Evolutionary conservation across 2,113 vertebrate genomes (phyloP).

Genomic region (Onychostoma macrolepis): DNA sequence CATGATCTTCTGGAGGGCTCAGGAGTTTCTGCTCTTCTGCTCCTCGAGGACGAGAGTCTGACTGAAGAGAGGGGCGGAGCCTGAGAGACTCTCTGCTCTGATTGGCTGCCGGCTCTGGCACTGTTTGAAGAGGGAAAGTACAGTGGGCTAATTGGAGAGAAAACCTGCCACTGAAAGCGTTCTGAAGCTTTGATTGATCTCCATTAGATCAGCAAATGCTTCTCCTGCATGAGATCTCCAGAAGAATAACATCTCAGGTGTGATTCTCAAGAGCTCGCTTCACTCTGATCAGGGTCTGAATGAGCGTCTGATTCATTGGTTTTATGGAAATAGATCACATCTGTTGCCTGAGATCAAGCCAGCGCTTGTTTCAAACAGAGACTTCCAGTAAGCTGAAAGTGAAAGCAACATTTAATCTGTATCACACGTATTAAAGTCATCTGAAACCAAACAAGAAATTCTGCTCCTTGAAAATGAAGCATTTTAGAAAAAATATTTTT

Average conservation of each 20-base stretch:
- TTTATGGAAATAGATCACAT: background rate
- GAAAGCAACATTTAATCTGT: background rate
- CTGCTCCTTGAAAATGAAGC: background rate
- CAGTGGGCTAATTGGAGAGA: background rate
- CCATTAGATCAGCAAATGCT: background rate
- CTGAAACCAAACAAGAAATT: background rate
- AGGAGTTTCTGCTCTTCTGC: background rate
- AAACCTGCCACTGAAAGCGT: background rate
- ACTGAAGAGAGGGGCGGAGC: background rate
- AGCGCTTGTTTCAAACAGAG: background rate
- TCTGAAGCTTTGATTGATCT: background rate
- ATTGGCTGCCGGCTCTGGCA: background rate
- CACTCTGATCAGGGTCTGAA: too few relatives aligned
- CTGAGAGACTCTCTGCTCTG: background rate
- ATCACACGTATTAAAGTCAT: background rate
- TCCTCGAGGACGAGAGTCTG: background rate
- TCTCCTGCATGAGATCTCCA: background rate
- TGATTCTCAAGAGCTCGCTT: background rate
- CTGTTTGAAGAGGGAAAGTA: background rate
- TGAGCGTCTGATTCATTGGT: background rate
- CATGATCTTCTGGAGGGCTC: background rate
- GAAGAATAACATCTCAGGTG: background rate
- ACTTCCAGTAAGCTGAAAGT: background rate
- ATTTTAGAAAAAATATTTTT: background rate
- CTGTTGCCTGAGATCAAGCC: background rate